phyloP scores from a whole-genome alignment of 2,888 invertebrate species.

The Marasmarcha lunaedactyla region DNA sequence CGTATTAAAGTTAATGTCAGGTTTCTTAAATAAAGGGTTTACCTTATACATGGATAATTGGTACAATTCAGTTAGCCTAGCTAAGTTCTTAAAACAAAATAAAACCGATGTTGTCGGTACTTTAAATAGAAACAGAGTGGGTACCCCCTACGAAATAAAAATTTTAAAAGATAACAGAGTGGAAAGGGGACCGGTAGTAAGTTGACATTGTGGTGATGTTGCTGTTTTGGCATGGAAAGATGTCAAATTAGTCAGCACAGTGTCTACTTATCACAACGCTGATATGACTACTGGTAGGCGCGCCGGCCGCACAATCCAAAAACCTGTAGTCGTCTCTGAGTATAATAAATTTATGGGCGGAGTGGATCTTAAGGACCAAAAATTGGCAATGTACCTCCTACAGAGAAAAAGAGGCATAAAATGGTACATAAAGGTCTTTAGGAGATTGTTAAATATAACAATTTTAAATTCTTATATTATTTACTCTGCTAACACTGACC shows the following conservation, averaged over 20 bases:
- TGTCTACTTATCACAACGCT: constrained; percentile 7
- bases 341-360: constrained; percentile 17
- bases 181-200: constrained; percentile 2
- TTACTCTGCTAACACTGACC: not conserved
- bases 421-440: constrained; percentile 9
- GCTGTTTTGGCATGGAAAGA: constrained; percentile 11
- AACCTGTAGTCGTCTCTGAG: constrained; percentile 1
- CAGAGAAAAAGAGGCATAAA: constrained; percentile 7
- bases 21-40: constrained; percentile 10
- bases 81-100: constrained; percentile 4
- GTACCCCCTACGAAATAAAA: constrained; percentile 5
- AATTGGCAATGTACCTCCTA: constrained; percentile 1
- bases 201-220: constrained; percentile 9
- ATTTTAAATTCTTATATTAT: constrained; percentile 4
- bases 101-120: constrained; percentile 10
- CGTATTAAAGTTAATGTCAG: constrained; percentile 11
- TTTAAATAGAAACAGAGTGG: constrained; percentile 4
- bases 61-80: constrained; percentile 11
- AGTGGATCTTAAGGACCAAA: constrained; percentile 16
- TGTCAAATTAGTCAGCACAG: constrained; percentile 11
- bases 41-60: constrained; percentile 15
- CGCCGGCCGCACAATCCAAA: not conserved
- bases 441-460: constrained; percentile 5
- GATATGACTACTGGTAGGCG: not conserved
- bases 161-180: not conserved